Evolutionary conservation across 1,140 invertebrate species (phyloP).

Genomic region (Portunus trituberculatus): DNA sequence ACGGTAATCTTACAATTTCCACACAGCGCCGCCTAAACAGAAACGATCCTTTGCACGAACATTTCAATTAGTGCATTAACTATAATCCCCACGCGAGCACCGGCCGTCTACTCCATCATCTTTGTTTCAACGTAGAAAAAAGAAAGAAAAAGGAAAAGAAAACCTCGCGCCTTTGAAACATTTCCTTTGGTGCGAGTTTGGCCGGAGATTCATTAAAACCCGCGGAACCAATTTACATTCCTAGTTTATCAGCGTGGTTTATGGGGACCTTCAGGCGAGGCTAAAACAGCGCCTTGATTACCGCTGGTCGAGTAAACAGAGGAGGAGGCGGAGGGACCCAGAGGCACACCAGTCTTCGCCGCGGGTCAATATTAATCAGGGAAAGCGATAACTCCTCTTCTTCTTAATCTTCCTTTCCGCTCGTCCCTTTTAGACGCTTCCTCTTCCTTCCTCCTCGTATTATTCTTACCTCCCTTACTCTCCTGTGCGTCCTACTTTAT

Average conservation of each 20-base stretch:
- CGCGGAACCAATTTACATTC: neutral
- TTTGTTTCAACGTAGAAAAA: neutral
- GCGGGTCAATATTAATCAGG: neutral
- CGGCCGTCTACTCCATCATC: neutral
- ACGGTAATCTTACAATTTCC: neutral
- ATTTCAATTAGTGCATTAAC: constrained; percentile 4
- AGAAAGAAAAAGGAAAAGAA: no score
- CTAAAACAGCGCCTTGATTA: neutral
- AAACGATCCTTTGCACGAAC: neutral
- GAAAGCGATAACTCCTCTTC: neutral
- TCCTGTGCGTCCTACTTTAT: neutral
- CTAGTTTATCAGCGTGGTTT: neutral
- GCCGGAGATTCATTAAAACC: neutral
- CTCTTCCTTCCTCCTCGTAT: neutral
- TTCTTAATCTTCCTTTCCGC: neutral
- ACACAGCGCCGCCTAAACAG: no score
- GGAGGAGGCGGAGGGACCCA: neutral
- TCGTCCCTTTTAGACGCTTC: neutral
- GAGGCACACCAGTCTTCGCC: neutral
- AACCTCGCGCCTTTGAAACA: neutral
- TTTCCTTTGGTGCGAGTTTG: neutral
- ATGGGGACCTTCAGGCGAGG: neutral
- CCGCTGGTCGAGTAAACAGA: neutral
- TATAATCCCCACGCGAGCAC: neutral
- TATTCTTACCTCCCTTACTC: neutral